Evolutionary conservation across 2,888 invertebrate genomes (phyloP), one percentile per base, ranked within the genome.

Genomic region (Drosophila trichaetosa): DNA sequence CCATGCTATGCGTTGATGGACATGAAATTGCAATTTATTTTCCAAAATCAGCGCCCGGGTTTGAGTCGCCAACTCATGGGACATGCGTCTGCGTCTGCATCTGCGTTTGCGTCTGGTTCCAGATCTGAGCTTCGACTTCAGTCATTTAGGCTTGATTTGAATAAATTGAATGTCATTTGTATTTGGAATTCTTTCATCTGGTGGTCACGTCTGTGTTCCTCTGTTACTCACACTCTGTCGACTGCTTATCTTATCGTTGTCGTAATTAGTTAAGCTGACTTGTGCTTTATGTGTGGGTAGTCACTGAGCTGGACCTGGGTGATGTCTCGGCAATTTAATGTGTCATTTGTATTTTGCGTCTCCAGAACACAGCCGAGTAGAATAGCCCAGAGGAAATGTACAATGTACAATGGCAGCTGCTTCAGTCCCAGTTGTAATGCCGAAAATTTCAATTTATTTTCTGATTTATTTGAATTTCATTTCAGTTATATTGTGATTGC

Each of bases 1-100:
- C 56, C 51, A 53, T 77, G 63, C 42, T 42, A 29, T 61, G 60
- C 73, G 69, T 74, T 87, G 87, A 89, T 84, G 79, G 87, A 87
- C 86, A 89, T 88, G 88, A 81, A 88, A 88, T 88, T 89, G 87
- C 87, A 88, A 88, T 88, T 88, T 88, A 88, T 88, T 86, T 86
- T 79, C 79, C 69, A 69, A 86, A 81, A 88, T 86, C 87, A 73
- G 79, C 89, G 83, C 64, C 82, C 53, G 69, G 57, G 65, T 71
- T 68, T 31, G 60, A 75, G 76, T 65, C 73, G 67, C 54, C 72
- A 78, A 51, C 70, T 73, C 73, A 66, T 42, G 79, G 79, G 76
- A 81, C 72, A 78, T 68, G 60, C 53, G 60, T 65, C 70, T 63
- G 62, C 48, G 33, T 59, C 48, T 57, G 74, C 29, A 21, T 42